A percentile compares a stretch with the other conserved stretches of the same genome.
Evolutionary conservation across 2,797 vertebrate genomes (phyloP).

Genomic region (Amazonetta brasiliensis): DNA sequence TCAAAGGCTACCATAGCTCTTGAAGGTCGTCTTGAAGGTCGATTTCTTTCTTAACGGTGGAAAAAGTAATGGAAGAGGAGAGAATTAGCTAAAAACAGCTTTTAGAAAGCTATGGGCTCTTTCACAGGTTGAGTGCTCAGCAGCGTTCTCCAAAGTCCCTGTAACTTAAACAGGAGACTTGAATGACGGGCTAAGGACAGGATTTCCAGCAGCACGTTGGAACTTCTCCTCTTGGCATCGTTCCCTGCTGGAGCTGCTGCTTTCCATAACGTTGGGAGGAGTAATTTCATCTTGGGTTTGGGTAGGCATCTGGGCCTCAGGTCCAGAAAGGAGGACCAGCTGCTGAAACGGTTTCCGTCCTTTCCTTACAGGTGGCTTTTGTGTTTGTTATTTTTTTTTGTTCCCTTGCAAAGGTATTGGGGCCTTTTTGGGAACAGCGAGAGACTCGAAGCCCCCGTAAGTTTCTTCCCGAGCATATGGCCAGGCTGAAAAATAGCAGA

Average conservation of each 20-base stretch:
- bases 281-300: background rate
- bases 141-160: background rate
- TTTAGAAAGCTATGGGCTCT: background rate
- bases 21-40: background rate
- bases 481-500: background rate
- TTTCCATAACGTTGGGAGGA: fast-evolving
- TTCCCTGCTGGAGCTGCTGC: background rate
- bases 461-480: background rate
- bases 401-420: background rate
- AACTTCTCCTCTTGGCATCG: background rate
- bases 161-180: background rate
- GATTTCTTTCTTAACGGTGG: background rate
- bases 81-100: background rate
- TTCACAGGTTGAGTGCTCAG: background rate
- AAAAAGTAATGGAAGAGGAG: background rate
- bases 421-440: background rate
- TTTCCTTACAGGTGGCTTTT: background rate
- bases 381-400: background rate
- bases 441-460: background rate
- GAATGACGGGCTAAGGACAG: background rate
- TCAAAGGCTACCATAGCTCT: background rate
- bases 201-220: fast-evolving
- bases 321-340: background rate
- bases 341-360: fast-evolving
- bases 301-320: fast-evolving